Conservation (phyloP, 2,888 invertebrate genomes). For the Papilio gigon region DNA sequence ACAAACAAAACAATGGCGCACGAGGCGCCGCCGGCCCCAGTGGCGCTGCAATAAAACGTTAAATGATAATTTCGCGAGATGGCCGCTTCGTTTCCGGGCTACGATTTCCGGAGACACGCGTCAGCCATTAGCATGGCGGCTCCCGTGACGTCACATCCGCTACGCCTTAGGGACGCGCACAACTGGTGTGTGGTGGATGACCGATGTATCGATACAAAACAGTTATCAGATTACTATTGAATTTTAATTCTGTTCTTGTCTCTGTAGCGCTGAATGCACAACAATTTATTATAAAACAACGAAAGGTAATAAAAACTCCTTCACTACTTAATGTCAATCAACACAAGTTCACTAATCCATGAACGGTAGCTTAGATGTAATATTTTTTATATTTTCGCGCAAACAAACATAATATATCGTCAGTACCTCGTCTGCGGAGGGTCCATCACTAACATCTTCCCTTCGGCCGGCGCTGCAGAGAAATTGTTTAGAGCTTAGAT, state of each 20-base stretch:
- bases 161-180: slow-evolving; percentile 39
- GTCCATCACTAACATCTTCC: slow-evolving; percentile 29
- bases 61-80: slow-evolving; percentile 78
- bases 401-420: not conserved
- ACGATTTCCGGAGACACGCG: slow-evolving; percentile 78
- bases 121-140: slow-evolving; percentile 78
- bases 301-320: too few relatives aligned
- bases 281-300: too few relatives aligned
- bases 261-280: too few relatives aligned
- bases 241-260: too few relatives aligned
- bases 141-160: slow-evolving; percentile 72
- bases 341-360: not conserved
- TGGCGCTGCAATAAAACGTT: slow-evolving; percentile 71
- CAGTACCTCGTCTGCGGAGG: not conserved
- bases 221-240: not conserved
- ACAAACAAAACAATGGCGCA: slow-evolving; percentile 35
- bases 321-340: too few relatives aligned
- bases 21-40: slow-evolving; percentile 46
- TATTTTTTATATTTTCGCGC: not conserved
- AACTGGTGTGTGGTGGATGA: too few relatives aligned
- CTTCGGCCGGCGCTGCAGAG: slow-evolving; percentile 27
- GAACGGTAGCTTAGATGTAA: not conserved
- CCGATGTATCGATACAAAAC: slow-evolving; percentile 7
- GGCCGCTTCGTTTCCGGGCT: slow-evolving; percentile 71
- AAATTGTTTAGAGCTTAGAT: slow-evolving; percentile 40